phyloP scores from a whole-genome alignment of 2,113 vertebrate species.

The Austrofundulus limnaeus region DNA sequence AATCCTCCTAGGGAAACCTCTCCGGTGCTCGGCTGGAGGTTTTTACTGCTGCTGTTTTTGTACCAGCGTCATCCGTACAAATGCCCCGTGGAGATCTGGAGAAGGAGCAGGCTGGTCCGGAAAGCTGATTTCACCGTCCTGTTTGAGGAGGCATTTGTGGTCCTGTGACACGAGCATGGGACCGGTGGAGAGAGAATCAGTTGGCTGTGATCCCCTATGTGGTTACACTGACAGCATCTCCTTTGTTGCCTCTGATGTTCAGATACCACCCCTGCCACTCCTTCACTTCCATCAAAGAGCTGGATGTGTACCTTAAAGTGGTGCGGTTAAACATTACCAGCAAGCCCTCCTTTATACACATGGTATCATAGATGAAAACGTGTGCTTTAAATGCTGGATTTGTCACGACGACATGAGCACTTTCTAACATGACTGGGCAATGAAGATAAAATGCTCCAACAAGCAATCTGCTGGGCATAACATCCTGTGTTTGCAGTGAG shows the following conservation, averaged over 20 bases:
- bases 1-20: conserved; percentile 8
- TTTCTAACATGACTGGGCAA: conserved; percentile 21
- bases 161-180: conserved; percentile 32
- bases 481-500: conserved; percentile 23
- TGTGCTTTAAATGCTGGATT: conserved; percentile 1
- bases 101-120: conserved; percentile 46
- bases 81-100: conserved; percentile 36
- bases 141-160: conserved; percentile 31
- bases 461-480: background rate
- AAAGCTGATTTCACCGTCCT: conserved; percentile 43
- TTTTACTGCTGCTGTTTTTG: conserved; percentile 34
- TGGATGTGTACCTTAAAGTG: conserved; percentile 51
- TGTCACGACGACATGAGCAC: conserved; percentile 5
- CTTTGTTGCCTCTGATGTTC: conserved; percentile 49
- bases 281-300: conserved; percentile 50
- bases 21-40: background rate
- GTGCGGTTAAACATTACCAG: conserved; percentile 22
- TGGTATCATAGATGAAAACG: conserved; percentile 26
- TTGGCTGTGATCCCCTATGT: conserved; percentile 38
- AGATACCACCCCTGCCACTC: conserved; percentile 41
- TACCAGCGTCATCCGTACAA: conserved; percentile 29
- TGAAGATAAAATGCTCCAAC: conserved; percentile 17
- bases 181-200: conserved; percentile 52
- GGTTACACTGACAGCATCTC: conserved; percentile 47
- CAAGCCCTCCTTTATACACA: conserved; percentile 41